Percentiles rank a stretch among this genome's conserved stretches.
phyloP scores from a whole-genome alignment of 2,113 vertebrate species.

The Gasterosteus nipponicus region DNA sequence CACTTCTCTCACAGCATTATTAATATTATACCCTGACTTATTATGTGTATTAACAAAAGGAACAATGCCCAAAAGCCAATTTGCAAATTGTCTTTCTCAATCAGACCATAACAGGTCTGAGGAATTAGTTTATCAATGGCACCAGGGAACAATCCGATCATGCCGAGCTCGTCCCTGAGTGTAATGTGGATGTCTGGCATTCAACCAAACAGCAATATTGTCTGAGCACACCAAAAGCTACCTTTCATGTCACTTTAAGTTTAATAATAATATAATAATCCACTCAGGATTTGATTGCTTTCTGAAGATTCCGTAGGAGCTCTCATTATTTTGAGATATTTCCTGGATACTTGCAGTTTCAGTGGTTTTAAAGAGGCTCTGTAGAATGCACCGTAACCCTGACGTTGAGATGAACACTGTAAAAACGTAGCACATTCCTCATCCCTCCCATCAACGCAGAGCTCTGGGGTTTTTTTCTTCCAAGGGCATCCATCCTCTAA shows the following conservation, averaged over 20 bases:
- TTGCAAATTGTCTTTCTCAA: conserved; percentile 40
- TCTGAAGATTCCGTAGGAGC: not conserved
- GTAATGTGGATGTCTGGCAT: conserved; percentile 14
- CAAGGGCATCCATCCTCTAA: conserved; percentile 20
- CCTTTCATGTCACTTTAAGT: conserved; percentile 33
- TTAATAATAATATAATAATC: not conserved
- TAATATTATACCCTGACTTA: not conserved
- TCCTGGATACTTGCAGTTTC: not conserved
- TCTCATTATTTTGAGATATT: not conserved
- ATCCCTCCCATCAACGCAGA: not conserved
- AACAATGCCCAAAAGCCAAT: conserved; percentile 15
- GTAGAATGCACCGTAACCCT: not conserved
- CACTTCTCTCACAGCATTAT: conserved; percentile 11
- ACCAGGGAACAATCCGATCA: conserved; percentile 27
- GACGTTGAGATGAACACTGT: not conserved
- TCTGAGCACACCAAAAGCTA: conserved; percentile 20
- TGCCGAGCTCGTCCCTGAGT: conserved; percentile 2
- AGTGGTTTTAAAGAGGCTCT: not conserved
- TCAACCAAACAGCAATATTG: conserved; percentile 19
- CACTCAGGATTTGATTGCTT: conserved; percentile 16
- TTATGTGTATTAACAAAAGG: conserved; percentile 16
- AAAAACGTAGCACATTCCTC: conserved; percentile 1
- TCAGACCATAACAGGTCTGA: conserved; percentile 22
- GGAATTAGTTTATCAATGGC: conserved; percentile 41
- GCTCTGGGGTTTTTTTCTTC: conserved; percentile 7